phyloP scores from a whole-genome alignment of 2,113 vertebrate genomes.

The rabbit (Oryctolagus cuniculus) region mOryCun1.1 NC_091448.1:48574001-48574500 shows the following conservation, averaged over 20 bases:
- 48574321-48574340: not conserved
- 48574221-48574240: not conserved
- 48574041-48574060: not conserved
- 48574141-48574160: constrained; percentile 2
- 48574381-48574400: not conserved
- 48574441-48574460: not conserved
- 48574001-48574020: not conserved
- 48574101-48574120: constrained; percentile 12
- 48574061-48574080: not conserved
- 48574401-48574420: not conserved
- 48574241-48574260: not conserved
- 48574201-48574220: not conserved
- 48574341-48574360: not conserved
- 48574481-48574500: not conserved
- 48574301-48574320: not conserved
- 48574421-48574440: not conserved
- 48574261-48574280: not conserved
- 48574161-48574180: not conserved
- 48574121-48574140: not conserved
- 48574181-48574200: not conserved
- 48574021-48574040: not conserved
- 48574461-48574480: not conserved
- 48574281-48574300: not conserved
- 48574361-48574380: not conserved
- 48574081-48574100: constrained; percentile 23